Base-by-base conservation (phyloP, 2,888 invertebrate genomes). In the Cabera pusaria region DNA sequence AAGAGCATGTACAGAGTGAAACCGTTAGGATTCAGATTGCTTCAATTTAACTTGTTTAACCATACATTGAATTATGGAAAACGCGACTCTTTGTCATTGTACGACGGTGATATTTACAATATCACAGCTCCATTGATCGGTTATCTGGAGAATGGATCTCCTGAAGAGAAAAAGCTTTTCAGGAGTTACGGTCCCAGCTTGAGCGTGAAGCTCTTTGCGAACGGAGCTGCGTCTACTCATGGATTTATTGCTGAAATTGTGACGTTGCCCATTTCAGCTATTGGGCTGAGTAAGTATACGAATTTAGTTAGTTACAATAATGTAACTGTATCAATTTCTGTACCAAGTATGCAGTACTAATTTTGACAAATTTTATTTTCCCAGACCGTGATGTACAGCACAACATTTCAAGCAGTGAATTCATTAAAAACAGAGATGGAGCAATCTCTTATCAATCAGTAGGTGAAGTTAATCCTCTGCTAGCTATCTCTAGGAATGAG, bases 171-270 rank as follows among this genome's bases (percentile, higher is more conserved):
- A 59, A 92, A 91, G 47, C 90, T 97, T 29, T 95, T 95, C 61
- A 93, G 90, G 61, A 95, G 95, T 0, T 91, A 90, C 35, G 93
- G 94, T 8, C 92, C 96, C 0, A 96, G 96, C 56, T 79, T 99
- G 53, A 97, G 97, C 60, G 90, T 99, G 0, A 95, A 97, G 64
- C 79, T 99, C 8, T 96, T 98, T 64, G 98, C 98, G 0, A 98
- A 98, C 56, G 98, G 98, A 10, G 98, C 98, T 0, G 96, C 97
- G 12, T 94, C 94, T n/a, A 91, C 92, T 6, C 96, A 98, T 76
- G 99, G 99, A 10, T 99, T 99, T 68, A 95, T 99, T 48, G 99
- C 99, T 6, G 99, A 99, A 88, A 93, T 99, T 29, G 95, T 98
- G 0, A 97, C 98, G 0, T 84, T 98, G 20, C 99, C 99, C 0